Evolutionary conservation across 2,797 vertebrate genomes (phyloP).

Genomic region (Vipera latastei): DNA sequence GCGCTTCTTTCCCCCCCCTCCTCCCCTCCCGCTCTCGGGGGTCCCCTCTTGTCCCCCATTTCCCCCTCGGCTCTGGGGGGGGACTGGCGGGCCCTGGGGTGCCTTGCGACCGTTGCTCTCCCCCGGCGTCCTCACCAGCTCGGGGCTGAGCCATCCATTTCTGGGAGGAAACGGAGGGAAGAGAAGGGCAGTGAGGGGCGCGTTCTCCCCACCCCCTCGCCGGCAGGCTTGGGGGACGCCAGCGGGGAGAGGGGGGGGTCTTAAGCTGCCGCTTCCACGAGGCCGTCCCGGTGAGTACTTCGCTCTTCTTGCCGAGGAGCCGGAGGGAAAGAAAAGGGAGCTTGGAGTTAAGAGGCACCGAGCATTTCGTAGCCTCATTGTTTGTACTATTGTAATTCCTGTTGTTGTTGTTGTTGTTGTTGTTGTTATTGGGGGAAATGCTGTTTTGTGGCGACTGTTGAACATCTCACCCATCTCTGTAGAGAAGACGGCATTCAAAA

Average conservation of each 20-base stretch:
- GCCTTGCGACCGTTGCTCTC: background rate
- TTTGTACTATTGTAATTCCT: background rate
- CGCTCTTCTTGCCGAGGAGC: too few species aligned
- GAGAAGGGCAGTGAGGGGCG: constrained; percentile 4
- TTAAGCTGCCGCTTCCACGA: background rate
- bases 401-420: rapidly evolving
- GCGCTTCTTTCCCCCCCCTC: background rate
- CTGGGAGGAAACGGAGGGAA: background rate
- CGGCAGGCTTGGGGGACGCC: background rate
- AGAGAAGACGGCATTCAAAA: background rate
- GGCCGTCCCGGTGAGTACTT: constrained; percentile 1
- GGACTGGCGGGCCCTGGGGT: background rate
- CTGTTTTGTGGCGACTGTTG: too few species aligned
- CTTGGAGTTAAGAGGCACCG: background rate
- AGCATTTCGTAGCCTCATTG: background rate
- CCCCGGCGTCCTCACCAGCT: background rate
- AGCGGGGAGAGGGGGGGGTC: constrained; percentile 1
- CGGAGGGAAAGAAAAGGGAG: too few species aligned
- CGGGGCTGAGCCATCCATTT: background rate
- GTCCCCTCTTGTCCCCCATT: background rate
- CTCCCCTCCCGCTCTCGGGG: background rate
- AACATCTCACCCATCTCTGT: too few species aligned
- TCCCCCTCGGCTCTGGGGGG: background rate
- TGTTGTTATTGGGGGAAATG: background rate
- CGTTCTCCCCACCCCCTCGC: constrained; percentile 11